A percentile compares a stretch with the other conserved stretches of the same genome.
Evolutionary conservation across 2,888 invertebrate species (phyloP).

Genomic region (Iphiclides podalirius): DNA sequence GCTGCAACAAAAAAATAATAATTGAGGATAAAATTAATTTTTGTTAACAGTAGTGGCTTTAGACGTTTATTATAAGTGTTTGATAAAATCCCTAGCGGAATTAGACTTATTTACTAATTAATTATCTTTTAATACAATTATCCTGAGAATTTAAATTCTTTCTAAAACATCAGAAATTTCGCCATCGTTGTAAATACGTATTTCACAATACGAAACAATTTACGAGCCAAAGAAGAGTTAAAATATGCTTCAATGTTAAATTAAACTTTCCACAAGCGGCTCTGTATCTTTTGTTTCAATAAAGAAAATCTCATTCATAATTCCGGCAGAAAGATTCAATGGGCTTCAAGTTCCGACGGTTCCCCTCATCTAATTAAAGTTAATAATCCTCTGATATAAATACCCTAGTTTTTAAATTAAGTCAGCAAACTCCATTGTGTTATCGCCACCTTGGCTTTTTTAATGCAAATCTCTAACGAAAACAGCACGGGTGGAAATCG

Average conservation of each 20-base stretch:
- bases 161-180: no score
- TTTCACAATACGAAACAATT: constrained; percentile 6
- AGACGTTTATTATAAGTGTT: no score
- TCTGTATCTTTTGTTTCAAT: constrained; percentile 5
- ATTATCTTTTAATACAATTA: no score
- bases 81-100: no score
- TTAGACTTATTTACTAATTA: no score
- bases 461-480: constrained; percentile 34
- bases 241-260: background rate
- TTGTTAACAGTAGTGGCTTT: no score
- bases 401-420: constrained; percentile 53
- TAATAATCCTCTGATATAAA: constrained; percentile 65
- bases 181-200: constrained; percentile 36
- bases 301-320: constrained; percentile 29
- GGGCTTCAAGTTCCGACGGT: constrained; percentile 48
- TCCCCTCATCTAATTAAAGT: constrained; percentile 70
- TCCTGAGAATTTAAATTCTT: no score
- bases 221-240: background rate
- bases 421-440: constrained; percentile 46
- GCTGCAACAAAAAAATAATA: constrained; percentile 11
- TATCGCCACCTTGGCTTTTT: constrained; percentile 39
- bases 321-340: constrained; percentile 45
- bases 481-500: constrained; percentile 24
- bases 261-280: background rate
- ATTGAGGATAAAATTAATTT: background rate